A percentile compares a stretch with the other conserved stretches of the same genome.
Conservation (phyloP, 2,113 vertebrate species). For the Grammomys dolichurus region DNA sequence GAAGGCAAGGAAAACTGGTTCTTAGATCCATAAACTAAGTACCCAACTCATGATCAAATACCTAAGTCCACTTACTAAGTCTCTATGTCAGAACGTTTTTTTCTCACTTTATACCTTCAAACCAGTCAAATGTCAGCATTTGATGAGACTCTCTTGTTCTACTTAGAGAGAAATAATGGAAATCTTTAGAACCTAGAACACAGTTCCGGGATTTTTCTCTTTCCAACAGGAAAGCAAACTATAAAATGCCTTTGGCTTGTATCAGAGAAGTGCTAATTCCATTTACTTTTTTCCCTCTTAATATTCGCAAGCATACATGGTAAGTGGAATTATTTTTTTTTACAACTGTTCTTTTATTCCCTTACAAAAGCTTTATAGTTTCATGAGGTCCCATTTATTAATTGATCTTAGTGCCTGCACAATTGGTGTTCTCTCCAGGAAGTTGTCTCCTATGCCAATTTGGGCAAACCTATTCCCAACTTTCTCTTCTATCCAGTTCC, state of each 20-base stretch:
- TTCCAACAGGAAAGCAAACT: constrained; percentile 16
- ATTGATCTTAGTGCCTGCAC: not conserved
- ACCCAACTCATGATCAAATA: not conserved
- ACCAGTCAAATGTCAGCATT: constrained; percentile 11
- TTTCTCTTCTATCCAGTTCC: not conserved
- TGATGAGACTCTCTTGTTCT: not conserved
- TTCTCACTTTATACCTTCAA: not conserved
- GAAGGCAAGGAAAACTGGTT: not conserved
- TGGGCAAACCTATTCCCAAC: not conserved
- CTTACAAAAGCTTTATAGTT: not conserved
- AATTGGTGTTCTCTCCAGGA: not conserved
- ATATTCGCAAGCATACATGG: constrained; percentile 17
- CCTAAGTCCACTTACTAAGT: not conserved
- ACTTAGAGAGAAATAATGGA: constrained; percentile 42
- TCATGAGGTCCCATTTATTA: not conserved
- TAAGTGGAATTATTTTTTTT: constrained; percentile 41
- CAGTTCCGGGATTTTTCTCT: constrained; percentile 31
- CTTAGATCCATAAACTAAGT: not conserved
- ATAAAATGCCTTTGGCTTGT: constrained; percentile 45
- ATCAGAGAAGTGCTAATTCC: not conserved
- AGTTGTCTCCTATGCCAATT: not conserved
- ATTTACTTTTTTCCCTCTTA: constrained; percentile 17
- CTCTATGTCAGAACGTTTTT: constrained; percentile 28
- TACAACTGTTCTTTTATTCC: constrained; percentile 4
- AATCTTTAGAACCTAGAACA: constrained; percentile 9